phyloP scores from a whole-genome alignment of 2,797 vertebrate genomes.

The Sebastolobus altivelis region DNA sequence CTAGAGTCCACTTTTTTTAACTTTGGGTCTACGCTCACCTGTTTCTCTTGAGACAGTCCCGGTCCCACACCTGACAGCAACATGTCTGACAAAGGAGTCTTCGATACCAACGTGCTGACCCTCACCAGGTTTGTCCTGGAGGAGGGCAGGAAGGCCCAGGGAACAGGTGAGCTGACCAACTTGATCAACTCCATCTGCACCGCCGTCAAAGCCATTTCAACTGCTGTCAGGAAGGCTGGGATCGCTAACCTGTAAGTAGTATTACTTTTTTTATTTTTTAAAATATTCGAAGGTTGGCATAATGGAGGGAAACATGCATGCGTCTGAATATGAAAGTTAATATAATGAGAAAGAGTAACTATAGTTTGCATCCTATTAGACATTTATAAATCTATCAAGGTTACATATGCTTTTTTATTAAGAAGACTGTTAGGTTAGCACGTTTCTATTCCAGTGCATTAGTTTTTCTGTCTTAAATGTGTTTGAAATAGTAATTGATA shows the following conservation, averaged over 20 bases:
- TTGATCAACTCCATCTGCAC: slow-evolving; percentile 94
- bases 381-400: background rate
- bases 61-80: slow-evolving; percentile 50
- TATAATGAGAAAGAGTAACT: background rate
- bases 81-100: slow-evolving; percentile 90
- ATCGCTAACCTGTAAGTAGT: slow-evolving; percentile 93
- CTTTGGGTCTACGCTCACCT: slow-evolving; percentile 28
- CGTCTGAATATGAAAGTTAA: background rate
- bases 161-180: slow-evolving; percentile 92
- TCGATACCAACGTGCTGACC: slow-evolving; percentile 93
- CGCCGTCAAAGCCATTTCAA: slow-evolving; percentile 93
- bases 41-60: slow-evolving; percentile 38
- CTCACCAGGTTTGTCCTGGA: slow-evolving; percentile 96
- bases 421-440: rapidly evolving
- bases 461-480: background rate
- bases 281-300: too few species aligned
- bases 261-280: background rate
- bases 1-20: slow-evolving; percentile 65
- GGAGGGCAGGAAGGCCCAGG: slow-evolving; percentile 89
- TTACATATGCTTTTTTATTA: slow-evolving; percentile 1
- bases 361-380: background rate
- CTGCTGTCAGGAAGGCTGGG: slow-evolving; percentile 93
- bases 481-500: background rate
- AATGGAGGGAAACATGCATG: background rate
- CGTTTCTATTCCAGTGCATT: background rate